Percentiles rank a stretch among this genome's conserved stretches.
Evolutionary conservation across 2,888 invertebrate genomes (phyloP).

Genomic region (Heteromyza rotundicornis): DNA sequence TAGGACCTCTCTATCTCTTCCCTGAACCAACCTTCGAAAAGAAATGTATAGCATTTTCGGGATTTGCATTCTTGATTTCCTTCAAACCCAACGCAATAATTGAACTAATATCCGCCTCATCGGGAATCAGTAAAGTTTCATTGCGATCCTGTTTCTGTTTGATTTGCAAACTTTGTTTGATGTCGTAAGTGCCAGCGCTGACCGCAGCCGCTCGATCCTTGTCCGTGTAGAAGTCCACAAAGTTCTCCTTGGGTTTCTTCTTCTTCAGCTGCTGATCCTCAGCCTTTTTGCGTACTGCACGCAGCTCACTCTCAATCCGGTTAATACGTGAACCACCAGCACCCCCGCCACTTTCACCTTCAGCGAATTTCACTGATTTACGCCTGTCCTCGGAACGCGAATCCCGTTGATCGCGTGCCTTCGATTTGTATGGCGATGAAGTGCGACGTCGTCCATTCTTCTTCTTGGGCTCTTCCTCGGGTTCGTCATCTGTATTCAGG

Average conservation of each 20-base stretch:
- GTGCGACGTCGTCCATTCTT: slow-evolving; percentile 37
- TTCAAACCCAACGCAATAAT: slow-evolving; percentile 77
- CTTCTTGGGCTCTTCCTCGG: slow-evolving; percentile 60
- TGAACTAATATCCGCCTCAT: slow-evolving; percentile 79
- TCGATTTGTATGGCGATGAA: slow-evolving; percentile 32
- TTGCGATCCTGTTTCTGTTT: slow-evolving; percentile 81
- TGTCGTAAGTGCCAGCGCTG: slow-evolving; percentile 77
- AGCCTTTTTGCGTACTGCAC: slow-evolving; percentile 47
- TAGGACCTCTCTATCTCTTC: no score
- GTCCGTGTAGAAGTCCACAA: slow-evolving; percentile 85
- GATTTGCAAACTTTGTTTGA: slow-evolving; percentile 81
- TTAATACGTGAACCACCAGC: slow-evolving; percentile 42
- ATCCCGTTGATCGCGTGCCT: slow-evolving; percentile 44
- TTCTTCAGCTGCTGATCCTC: slow-evolving; percentile 53
- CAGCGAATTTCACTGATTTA: slow-evolving; percentile 38
- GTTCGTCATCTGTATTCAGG: slow-evolving; percentile 65
- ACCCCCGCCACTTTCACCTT: slow-evolving; percentile 32
- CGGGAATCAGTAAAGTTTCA: slow-evolving; percentile 74
- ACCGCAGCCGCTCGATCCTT: slow-evolving; percentile 91
- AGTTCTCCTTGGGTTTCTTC: slow-evolving; percentile 57
- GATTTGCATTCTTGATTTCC: slow-evolving; percentile 77
- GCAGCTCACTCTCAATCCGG: slow-evolving; percentile 49
- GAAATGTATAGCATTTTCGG: slow-evolving; percentile 75
- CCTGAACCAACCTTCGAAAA: slow-evolving; percentile 86
- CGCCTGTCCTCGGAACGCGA: slow-evolving; percentile 31